Evolutionary conservation across 2,888 invertebrate genomes (phyloP).

Genomic region (Zaprionus lineosus): DNA sequence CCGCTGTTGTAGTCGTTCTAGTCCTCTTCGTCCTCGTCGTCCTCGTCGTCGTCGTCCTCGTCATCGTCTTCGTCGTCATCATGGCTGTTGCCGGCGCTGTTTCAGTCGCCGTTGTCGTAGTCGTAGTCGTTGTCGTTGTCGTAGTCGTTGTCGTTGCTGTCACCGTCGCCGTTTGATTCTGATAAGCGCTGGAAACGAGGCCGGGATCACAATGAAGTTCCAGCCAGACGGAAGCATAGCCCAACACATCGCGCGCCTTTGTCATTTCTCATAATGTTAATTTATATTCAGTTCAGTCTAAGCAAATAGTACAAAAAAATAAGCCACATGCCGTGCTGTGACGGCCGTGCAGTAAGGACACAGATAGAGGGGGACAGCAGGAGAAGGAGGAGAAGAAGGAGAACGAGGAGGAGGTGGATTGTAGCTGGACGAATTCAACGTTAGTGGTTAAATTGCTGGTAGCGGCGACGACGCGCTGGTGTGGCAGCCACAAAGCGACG

Average conservation of each 20-base stretch:
- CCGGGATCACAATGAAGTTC: slow-evolving; percentile 10
- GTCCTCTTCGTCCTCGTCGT: no score
- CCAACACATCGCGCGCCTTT: slow-evolving; percentile 63
- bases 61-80: no score
- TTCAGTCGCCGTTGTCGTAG: no score
- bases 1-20: no score
- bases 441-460: slow-evolving; percentile 52
- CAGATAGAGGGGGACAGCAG: not conserved
- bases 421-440: no score
- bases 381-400: not conserved
- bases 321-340: slow-evolving; percentile 50
- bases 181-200: slow-evolving; percentile 43
- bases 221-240: slow-evolving; percentile 29
- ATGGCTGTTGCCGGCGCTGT: no score
- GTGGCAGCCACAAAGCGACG: slow-evolving; percentile 71
- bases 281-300: slow-evolving; percentile 78
- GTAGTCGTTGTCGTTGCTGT: no score
- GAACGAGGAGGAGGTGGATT: not conserved
- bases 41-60: no score
- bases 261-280: slow-evolving; percentile 77
- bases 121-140: no score
- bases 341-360: slow-evolving; percentile 12
- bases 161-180: slow-evolving; percentile 44
- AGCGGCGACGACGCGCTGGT: slow-evolving; percentile 62
- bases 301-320: slow-evolving; percentile 56